Evolutionary conservation across 2,797 vertebrate species (phyloP).

Genomic region (Amblyraja radiata): DNA sequence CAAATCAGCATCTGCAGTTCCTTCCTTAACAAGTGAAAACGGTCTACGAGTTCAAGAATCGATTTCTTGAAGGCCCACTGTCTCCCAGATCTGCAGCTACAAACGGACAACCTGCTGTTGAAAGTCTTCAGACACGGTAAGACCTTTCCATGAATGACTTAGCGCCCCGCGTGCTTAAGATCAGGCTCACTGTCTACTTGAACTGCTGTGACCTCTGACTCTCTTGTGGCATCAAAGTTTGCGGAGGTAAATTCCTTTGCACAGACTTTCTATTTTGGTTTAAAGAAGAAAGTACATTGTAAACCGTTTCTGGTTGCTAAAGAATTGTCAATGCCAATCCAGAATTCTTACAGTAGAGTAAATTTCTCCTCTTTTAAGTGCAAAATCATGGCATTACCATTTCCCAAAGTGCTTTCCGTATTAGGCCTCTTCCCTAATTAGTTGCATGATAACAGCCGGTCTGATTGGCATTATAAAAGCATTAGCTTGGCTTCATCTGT

Average conservation of each 20-base stretch:
- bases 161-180: too few relatives aligned
- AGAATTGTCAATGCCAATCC: conserved; percentile 70
- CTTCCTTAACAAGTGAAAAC: not conserved
- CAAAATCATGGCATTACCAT: conserved; percentile 80
- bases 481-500: conserved; percentile 74
- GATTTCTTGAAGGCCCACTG: not conserved
- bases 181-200: not conserved
- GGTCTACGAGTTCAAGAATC: not conserved
- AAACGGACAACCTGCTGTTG: not conserved
- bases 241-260: not conserved
- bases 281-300: conserved; percentile 41
- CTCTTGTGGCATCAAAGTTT: not conserved
- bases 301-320: conserved; percentile 69
- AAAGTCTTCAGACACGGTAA: not conserved
- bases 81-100: too few relatives aligned
- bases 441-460: conserved; percentile 73
- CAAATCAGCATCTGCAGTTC: too few relatives aligned
- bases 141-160: not conserved
- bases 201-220: not conserved
- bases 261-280: not conserved
- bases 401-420: conserved; percentile 80
- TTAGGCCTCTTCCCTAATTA: conserved; percentile 83
- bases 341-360: conserved; percentile 62
- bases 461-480: conserved; percentile 95
- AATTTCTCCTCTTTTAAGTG: conserved; percentile 76